Conservation (phyloP, 2,113 vertebrate species). For the Dromaius novaehollandiae region DNA sequence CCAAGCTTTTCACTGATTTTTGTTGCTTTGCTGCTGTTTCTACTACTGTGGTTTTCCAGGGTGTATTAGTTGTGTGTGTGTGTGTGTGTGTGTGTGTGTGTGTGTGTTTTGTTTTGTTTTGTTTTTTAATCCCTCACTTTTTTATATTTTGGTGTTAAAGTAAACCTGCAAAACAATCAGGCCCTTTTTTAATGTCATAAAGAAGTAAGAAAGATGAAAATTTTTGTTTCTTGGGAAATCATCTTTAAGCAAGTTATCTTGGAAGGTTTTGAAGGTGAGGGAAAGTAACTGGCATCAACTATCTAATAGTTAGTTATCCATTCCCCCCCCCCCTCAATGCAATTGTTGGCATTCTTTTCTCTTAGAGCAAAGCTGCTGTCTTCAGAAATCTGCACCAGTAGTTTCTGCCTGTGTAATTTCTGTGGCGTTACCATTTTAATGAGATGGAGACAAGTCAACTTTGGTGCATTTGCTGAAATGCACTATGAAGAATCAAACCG, state of each 20-base stretch:
- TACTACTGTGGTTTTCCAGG: accelerated
- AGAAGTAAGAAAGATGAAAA: neutral
- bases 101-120: too few species aligned
- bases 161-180: neutral
- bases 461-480: neutral
- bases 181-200: neutral
- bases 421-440: neutral
- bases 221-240: neutral
- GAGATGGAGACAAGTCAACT: neutral
- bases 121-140: too few species aligned
- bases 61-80: neutral
- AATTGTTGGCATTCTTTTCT: neutral
- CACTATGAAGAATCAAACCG: neutral
- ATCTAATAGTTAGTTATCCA: too few species aligned
- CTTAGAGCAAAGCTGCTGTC: neutral
- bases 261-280: neutral
- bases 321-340: neutral
- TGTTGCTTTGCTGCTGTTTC: neutral
- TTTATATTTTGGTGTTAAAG: neutral
- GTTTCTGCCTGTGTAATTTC: neutral
- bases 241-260: neutral
- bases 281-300: neutral
- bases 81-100: neutral
- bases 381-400: neutral
- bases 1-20: neutral